Evolutionary conservation across 2,113 vertebrate species (phyloP).

Genomic region (Phycodurus eques): DNA sequence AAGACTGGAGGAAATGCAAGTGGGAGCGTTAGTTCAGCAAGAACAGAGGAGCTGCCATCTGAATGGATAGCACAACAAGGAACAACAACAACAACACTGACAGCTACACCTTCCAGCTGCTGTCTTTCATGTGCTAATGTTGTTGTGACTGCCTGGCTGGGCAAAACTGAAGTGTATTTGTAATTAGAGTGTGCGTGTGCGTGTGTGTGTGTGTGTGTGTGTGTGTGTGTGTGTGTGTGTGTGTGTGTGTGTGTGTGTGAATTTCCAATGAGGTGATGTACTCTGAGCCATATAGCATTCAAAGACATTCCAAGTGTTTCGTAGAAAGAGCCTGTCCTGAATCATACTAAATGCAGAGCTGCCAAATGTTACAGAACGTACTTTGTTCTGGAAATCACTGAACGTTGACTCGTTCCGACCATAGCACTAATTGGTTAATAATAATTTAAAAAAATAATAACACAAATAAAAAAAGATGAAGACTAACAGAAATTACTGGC

Average conservation of each 20-base stretch:
- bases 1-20: slow-evolving; percentile 22
- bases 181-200: background rate
- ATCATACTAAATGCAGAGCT: too few species aligned
- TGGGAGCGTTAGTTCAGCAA: slow-evolving; percentile 9
- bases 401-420: too few species aligned
- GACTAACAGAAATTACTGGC: too few species aligned
- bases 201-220: slow-evolving; percentile 3
- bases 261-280: slow-evolving; percentile 12
- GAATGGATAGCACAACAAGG: slow-evolving; percentile 47
- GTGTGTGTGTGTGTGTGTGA: slow-evolving; percentile 3
- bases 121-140: slow-evolving; percentile 72
- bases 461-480: too few species aligned
- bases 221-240: slow-evolving; percentile 3
- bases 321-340: too few species aligned
- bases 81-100: slow-evolving; percentile 36
- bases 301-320: background rate
- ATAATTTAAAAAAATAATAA: too few species aligned
- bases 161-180: slow-evolving; percentile 24
- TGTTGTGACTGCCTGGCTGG: slow-evolving; percentile 58
- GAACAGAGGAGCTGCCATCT: slow-evolving; percentile 45
- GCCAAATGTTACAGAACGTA: too few species aligned
- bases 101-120: slow-evolving; percentile 61
- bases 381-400: too few species aligned
- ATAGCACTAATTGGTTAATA: too few species aligned
- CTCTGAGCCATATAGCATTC: slow-evolving; percentile 23